Base-by-base conservation (phyloP, 2,888 invertebrate species). In the Plusia festucae region DNA sequence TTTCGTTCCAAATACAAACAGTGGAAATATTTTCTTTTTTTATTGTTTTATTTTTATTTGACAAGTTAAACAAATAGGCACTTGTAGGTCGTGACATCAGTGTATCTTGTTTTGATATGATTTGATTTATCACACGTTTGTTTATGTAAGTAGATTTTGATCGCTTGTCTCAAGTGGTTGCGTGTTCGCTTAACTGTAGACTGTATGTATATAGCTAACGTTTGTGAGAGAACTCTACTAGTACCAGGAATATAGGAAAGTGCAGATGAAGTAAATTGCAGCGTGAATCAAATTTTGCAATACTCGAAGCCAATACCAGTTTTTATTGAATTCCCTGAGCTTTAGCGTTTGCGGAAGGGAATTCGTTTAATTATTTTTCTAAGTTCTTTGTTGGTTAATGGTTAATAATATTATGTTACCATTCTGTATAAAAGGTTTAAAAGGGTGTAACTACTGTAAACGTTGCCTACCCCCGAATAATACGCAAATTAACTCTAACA, bases 71-170 rank as follows among this genome's bases (percentile, higher is more conserved):
- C 13, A 52, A 53, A 61, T 40, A 65, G 67, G 64, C 68, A 54
- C 56, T 69, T 78, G 60, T 75, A 72, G 73, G 79, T 75, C 76
- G 60, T 60, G 65, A 60, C 53, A 57, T 44, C 57, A 44, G 60
- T 51, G 54, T 68, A 68, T 78, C 65, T 73, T 73, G 51, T 78
- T 53, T 65, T 70, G 76, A 75, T 74, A 76, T 67, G 64, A 78
- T 68, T 64, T 78, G 65, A 74, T 74, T 78, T 81, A 80, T 65
- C 53, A 54, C 61, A 44, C 46, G 46, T 52, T 57, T 63, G 65
- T 74, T 51, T 55, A 60, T 57, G 58, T 58, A 49, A 20, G 66
- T 56, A 46, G 34, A 65, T 34, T 64, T 51, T 65, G 53, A 62
- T 61, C 49, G 24, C 53, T 63, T 53, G 60, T 64, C 15, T 76